Base-by-base conservation (phyloP, 2,797 vertebrate species). In the Chelmon rostratus region DNA sequence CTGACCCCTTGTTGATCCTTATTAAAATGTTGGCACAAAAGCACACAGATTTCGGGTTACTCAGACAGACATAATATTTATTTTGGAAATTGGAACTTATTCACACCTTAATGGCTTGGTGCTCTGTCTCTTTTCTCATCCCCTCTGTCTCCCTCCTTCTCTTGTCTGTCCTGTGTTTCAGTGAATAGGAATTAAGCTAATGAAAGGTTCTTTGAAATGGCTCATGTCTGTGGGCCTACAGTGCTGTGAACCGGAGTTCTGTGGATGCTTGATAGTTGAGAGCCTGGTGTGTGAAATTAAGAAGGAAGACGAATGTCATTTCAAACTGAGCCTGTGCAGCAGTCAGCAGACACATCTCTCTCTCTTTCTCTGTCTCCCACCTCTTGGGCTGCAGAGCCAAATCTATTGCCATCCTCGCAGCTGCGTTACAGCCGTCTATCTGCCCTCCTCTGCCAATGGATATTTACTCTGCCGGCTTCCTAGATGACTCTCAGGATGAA, bases 11-110 rank as follows among this genome's bases (percentile, higher is more conserved):
- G 83, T 91, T 88, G 92, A 93, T 89, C 86, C 89, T 92, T 89
- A 93, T 94, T 94, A 93, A 88, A 84, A 94, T 91, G 91, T 87
- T 78, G 81, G 82, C 81, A 82, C 87, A 88, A 93, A 92, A 86
- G 82, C 89, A 88, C 83, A 87, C 90, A 91, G 86, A 92, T 94
- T 95, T 92, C 46, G 62, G 84, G 85, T 86, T 85, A 85, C 89
- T 91, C 92, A 94, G 89, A 91, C 91, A 91, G 87, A 93, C 92
- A 94, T 95, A 95, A 95, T 96, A 95, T 95, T 95, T 96, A 93
- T 93, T 95, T 95, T 92, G 87, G 83, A 92, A 95, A 96, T 94
- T 96, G 94, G 94, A 96, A 93, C 92, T 91, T 93, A 94, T 93
- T 93, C 91, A 88, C 87, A 93, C 91, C 87, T 91, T 93, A 91